These are phyloP conservation scores for Plemyria rubiginata DNA, from an alignment of 2,888 invertebrate genomes.

Conservation along the genomic window DNA sequence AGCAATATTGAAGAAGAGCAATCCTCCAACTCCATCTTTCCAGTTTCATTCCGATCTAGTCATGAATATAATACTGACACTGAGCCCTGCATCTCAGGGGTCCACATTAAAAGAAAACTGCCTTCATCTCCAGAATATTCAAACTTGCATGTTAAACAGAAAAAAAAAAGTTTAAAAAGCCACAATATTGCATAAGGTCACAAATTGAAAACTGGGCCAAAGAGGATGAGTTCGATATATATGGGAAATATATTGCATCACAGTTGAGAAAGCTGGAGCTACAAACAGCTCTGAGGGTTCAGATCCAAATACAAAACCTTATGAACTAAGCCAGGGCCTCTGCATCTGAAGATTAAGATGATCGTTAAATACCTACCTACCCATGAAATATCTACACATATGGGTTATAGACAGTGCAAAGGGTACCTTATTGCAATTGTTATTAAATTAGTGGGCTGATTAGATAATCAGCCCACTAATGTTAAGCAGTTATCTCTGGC, in stretches of 20 bases:
- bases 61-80: slow-evolving; percentile 57
- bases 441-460: too few species aligned
- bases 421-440: too few species aligned
- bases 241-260: slow-evolving; percentile 68
- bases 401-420: too few species aligned
- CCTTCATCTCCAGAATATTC: slow-evolving; percentile 51
- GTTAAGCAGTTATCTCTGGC: too few species aligned
- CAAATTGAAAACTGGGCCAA: slow-evolving; percentile 40
- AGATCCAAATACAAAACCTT: slow-evolving; percentile 65
- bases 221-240: slow-evolving; percentile 73
- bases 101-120: slow-evolving; percentile 43
- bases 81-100: slow-evolving; percentile 44
- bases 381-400: too few species aligned
- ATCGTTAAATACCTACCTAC: too few species aligned
- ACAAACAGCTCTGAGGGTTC: slow-evolving; percentile 60
- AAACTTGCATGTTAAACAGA: slow-evolving; percentile 47
- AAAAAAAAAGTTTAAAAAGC: slow-evolving; percentile 14
- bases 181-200: slow-evolving; percentile 46
- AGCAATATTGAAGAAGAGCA: slow-evolving; percentile 49
- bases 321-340: slow-evolving; percentile 65
- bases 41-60: slow-evolving; percentile 56
- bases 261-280: slow-evolving; percentile 64
- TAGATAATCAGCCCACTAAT: too few species aligned
- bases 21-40: slow-evolving; percentile 58
- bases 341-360: slow-evolving; percentile 51